Evolutionary conservation across 2,797 vertebrate genomes (phyloP).

Genomic region (Cheirogaleus major): DNA sequence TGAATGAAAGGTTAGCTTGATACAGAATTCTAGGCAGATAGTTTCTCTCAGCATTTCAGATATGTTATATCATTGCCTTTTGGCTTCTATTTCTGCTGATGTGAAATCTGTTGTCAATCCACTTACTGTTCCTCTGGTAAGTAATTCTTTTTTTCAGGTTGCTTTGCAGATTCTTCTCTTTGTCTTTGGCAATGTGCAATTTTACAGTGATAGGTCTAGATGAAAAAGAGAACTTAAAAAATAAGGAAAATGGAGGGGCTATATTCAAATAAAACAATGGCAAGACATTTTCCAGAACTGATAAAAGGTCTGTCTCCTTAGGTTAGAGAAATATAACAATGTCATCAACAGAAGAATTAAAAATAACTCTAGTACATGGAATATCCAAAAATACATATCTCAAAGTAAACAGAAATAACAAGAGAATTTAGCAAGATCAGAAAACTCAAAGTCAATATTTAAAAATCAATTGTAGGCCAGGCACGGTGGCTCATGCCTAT

Average conservation of each 20-base stretch:
- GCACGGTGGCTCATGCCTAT: too few species aligned
- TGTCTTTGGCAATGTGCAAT: slow-evolving; percentile 11
- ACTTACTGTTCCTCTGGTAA: not conserved
- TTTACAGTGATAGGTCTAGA: not conserved
- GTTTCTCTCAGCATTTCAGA: not conserved
- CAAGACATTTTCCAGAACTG: not conserved
- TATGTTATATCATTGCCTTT: not conserved
- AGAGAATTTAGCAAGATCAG: not conserved
- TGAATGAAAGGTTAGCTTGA: not conserved
- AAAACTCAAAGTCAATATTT: not conserved
- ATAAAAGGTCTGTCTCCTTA: not conserved
- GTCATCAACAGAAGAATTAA: not conserved
- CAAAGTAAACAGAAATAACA: not conserved
- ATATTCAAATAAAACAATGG: slow-evolving; percentile 6
- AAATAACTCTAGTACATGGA: not conserved
- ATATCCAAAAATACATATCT: not conserved
- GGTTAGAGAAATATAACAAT: not conserved
- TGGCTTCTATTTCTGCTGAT: not conserved
- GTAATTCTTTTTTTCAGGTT: not conserved
- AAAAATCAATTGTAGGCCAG: not conserved
- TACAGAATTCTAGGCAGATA: not conserved
- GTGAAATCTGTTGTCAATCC: not conserved
- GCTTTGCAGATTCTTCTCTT: not conserved
- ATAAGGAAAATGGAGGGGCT: not conserved
- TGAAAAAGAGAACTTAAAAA: not conserved